A percentile compares a stretch with the other conserved stretches of the same genome.
phyloP scores from a whole-genome alignment of 2,797 vertebrate genomes.

The Acanthiza pusilla region DNA sequence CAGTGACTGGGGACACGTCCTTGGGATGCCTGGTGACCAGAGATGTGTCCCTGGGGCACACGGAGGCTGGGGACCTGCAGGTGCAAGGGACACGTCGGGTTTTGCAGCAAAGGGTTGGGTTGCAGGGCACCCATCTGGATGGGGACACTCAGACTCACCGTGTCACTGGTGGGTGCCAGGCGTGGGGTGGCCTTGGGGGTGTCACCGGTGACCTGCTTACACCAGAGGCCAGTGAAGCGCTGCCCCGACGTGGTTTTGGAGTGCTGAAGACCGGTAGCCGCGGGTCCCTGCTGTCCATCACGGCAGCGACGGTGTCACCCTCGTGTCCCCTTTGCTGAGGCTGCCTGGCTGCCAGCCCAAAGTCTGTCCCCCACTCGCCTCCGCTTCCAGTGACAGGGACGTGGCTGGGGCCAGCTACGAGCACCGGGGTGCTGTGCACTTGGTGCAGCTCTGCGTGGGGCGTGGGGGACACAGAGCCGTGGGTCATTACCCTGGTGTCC shows the following conservation, averaged over 20 bases:
- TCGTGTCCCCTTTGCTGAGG: not conserved
- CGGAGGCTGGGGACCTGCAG: not conserved
- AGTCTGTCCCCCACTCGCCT: not conserved
- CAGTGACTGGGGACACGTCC: not conserved
- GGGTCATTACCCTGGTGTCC: not conserved
- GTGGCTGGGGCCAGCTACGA: not conserved
- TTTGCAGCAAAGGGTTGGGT: not conserved
- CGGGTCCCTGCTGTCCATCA: not conserved
- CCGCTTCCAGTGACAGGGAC: rapidly evolving
- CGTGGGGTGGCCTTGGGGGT: not conserved
- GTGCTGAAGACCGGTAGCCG: slow-evolving; percentile 50
- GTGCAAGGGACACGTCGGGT: not conserved
- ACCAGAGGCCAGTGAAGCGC: slow-evolving; percentile 37
- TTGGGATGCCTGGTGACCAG: not conserved
- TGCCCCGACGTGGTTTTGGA: slow-evolving; percentile 76
- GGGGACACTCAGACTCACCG: not conserved
- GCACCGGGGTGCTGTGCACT: slow-evolving; percentile 84
- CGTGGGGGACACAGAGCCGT: not conserved
- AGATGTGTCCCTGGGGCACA: not conserved
- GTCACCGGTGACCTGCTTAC: not conserved
- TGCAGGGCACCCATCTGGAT: not conserved
- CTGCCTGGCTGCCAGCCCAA: not conserved
- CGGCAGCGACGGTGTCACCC: rapidly evolving
- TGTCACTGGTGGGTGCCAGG: not conserved
- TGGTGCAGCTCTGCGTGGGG: slow-evolving; percentile 82